These are phyloP conservation scores for Scaptomyza parva DNA, from an alignment of 2,888 invertebrate species.

Conservation along the genomic window DNA sequence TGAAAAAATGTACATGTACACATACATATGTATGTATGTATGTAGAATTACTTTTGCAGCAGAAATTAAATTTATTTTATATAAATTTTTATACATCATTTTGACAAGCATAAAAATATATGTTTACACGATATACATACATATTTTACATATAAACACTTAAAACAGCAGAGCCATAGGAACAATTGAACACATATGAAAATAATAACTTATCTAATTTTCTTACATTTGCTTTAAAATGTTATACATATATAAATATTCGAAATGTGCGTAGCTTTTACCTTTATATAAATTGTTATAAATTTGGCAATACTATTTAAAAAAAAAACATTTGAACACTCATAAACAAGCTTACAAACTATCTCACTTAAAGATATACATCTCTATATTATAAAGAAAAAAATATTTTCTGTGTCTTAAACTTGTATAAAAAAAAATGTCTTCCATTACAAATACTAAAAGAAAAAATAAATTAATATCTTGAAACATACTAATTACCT, in stretches of 20 bases:
- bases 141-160: slow-evolving; percentile 8
- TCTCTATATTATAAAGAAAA: slow-evolving; percentile 62
- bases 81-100: slow-evolving; percentile 77
- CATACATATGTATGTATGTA: slow-evolving; percentile 28
- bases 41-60: slow-evolving; percentile 53
- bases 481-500: slow-evolving; percentile 68
- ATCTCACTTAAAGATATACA: slow-evolving; percentile 29
- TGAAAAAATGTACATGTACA: slow-evolving; percentile 11
- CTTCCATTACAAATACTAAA: slow-evolving; percentile 85
- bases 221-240: slow-evolving; percentile 9
- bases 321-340: slow-evolving; percentile 43
- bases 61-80: slow-evolving; percentile 73
- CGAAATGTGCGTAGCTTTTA: slow-evolving; percentile 45
- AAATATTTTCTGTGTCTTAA: slow-evolving; percentile 85
- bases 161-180: slow-evolving; percentile 30
- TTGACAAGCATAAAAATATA: slow-evolving; percentile 29
- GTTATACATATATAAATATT: slow-evolving; percentile 17
- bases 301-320: slow-evolving; percentile 40
- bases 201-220: slow-evolving; percentile 6
- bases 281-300: slow-evolving; percentile 45
- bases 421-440: slow-evolving; percentile 85
- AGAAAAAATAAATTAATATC: slow-evolving; percentile 61
- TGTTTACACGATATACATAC: slow-evolving; percentile 13
- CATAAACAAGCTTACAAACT: slow-evolving; percentile 30
- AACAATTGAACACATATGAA: slow-evolving; percentile 24